Base-by-base conservation (phyloP, 2,797 vertebrate species). In the Scarus forsteni region DNA sequence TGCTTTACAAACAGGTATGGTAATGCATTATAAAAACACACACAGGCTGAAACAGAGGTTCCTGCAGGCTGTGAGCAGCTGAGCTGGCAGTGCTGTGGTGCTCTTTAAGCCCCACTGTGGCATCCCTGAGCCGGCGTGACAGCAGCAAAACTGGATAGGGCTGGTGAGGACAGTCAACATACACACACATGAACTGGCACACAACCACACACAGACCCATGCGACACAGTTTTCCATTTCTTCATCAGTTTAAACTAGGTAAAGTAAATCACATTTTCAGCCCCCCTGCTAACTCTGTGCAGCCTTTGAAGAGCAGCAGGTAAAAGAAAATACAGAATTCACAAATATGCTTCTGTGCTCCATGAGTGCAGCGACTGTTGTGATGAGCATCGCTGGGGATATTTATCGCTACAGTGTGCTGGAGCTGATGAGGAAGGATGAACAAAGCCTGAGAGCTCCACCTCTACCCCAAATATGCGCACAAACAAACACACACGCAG, bases 291-390 rank as follows among this genome's bases (percentile, higher is more conserved):
- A n/a, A 48, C 39, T 50, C 54, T 58, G 16, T 16, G 40, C 15
- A 59, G 70, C 36, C 68, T 89, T 83, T 84, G 84, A 87, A 81
- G 74, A 88, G 54, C 77, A 71, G 84, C 79, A 80, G 81, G 84
- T 87, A 78, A 55, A 69, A 77, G 59, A 74, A 85, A 60, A 86
- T 66, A 84, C 70, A 50, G 62, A 80, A 83, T 85, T 65, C 56
- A 64, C 48, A 85, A 85, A 81, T 16, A 66, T 72, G 60, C 44
- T 56, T 72, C 68, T 64, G 38, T 18, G 67, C 64, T 84, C 75
- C 80, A 87, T 68, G 68, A 80, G 66, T 70, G 73, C 60, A 49
- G 54, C 45, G 77, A 57, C 42, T 57, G 72, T 54, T 79, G 68
- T 60, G 79, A 77, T 64, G 78, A 74, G 67, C 78, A 36, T 76